Conservation (phyloP, 2,888 invertebrate genomes). For the Chymomyza procnemis region DNA sequence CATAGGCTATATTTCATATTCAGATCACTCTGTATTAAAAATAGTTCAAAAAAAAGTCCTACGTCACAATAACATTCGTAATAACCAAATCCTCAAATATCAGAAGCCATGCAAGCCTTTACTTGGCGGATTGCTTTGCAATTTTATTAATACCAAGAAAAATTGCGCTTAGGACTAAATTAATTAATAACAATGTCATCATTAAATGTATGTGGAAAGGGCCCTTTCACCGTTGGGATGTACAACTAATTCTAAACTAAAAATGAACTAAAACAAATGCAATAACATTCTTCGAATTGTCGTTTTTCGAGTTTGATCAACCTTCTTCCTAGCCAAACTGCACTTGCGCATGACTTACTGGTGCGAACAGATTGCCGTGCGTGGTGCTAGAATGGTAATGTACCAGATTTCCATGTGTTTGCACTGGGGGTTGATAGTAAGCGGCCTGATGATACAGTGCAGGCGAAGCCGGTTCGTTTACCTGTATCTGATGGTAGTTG, state of each 20-base stretch:
- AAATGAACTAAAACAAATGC: conserved; percentile 32
- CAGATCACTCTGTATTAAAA: no score
- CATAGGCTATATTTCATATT: no score
- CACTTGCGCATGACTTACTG: not conserved
- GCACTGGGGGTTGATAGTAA: conserved; percentile 59
- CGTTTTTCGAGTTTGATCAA: conserved; percentile 12
- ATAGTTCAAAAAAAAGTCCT: no score
- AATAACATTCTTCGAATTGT: conserved; percentile 27
- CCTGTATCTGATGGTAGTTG: conserved; percentile 80
- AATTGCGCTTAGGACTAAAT: conserved; percentile 43
- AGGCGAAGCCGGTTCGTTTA: conserved; percentile 80
- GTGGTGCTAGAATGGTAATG: conserved; percentile 48
- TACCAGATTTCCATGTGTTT: conserved; percentile 64
- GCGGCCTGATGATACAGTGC: conserved; percentile 63
- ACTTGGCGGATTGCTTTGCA: conserved; percentile 40
- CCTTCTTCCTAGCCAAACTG: conserved; percentile 29
- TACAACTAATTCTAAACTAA: conserved; percentile 17
- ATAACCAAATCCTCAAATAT: no score
- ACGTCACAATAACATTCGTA: no score
- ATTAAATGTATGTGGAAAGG: conserved; percentile 49
- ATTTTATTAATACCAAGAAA: conserved; percentile 62
- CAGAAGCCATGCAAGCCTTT: no score
- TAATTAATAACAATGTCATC: conserved; percentile 36
- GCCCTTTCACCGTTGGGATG: conserved; percentile 56
- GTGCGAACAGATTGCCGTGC: conserved; percentile 51